Evolutionary conservation across 2,113 vertebrate species (phyloP).

Genomic region (Gymnocephalus cernua): DNA sequence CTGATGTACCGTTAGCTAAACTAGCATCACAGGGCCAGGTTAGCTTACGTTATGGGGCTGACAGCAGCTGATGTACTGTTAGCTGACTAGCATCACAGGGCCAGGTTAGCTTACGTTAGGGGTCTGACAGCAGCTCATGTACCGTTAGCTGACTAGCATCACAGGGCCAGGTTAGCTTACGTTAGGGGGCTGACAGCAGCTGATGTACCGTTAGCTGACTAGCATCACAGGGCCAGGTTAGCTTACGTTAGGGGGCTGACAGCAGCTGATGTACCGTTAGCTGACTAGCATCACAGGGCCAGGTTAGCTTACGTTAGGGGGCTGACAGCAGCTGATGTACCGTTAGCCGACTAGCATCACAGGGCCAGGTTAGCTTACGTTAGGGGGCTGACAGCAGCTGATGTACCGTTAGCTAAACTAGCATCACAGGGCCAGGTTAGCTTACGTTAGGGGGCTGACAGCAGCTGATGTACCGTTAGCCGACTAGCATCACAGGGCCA

Average conservation of each 20-base stretch:
- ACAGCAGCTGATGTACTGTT: constrained; percentile 22
- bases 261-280: constrained; percentile 33
- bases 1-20: too few relatives aligned
- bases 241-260: constrained; percentile 1
- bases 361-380: constrained; percentile 8
- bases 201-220: constrained; percentile 35
- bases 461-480: constrained; percentile 36
- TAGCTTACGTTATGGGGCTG: not conserved
- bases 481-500: constrained; percentile 30
- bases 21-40: constrained; percentile 36
- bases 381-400: constrained; percentile 7
- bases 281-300: constrained; percentile 34
- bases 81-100: constrained; percentile 45
- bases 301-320: not conserved
- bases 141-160: constrained; percentile 50
- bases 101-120: not conserved
- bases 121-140: constrained; percentile 13
- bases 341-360: constrained; percentile 49
- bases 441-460: constrained; percentile 1
- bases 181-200: constrained; percentile 6
- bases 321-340: constrained; percentile 15
- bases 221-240: constrained; percentile 30
- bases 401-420: too few relatives aligned
- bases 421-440: constrained; percentile 30
- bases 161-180: constrained; percentile 5